Percentiles rank a stretch among this genome's conserved stretches.
These are phyloP conservation scores for Epicauta chinensis DNA, from an alignment of 1,140 invertebrate species.

Conservation along the genomic window DNA sequence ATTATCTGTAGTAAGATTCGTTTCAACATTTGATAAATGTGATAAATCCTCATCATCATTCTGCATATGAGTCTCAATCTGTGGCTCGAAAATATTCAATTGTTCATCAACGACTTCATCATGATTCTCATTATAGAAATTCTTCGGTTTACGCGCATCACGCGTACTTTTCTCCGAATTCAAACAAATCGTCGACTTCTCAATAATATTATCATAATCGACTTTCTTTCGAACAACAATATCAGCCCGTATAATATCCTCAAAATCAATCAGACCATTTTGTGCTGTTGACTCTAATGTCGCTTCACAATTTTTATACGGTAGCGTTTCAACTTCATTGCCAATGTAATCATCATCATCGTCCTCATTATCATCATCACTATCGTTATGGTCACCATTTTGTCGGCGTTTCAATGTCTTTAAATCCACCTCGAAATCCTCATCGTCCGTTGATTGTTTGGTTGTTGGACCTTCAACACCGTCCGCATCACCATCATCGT, in stretches of 20 bases:
- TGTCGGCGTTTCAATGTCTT: not conserved
- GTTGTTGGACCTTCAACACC: not conserved
- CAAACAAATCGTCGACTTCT: slow-evolving; percentile 27
- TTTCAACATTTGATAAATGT: no score
- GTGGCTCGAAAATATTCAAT: not conserved
- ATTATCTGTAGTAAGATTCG: no score
- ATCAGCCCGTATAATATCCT: slow-evolving; percentile 33
- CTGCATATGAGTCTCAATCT: not conserved
- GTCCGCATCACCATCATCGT: slow-evolving; percentile 4
- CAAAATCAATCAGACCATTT: slow-evolving; percentile 29
- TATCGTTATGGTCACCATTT: not conserved
- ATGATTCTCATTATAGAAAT: not conserved
- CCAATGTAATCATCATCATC: slow-evolving; percentile 6
- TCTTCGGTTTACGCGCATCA: slow-evolving; percentile 1
- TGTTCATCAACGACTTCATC: not conserved
- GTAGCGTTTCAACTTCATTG: slow-evolving; percentile 11
- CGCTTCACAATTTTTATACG: not conserved
- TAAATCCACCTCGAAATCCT: slow-evolving; percentile 21
- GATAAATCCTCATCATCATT: not conserved
- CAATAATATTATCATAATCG: slow-evolving; percentile 31
- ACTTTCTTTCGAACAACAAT: slow-evolving; percentile 29
- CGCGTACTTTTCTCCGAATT: slow-evolving; percentile 2
- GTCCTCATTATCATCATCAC: not conserved
- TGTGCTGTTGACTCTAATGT: not conserved
- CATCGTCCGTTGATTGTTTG: slow-evolving; percentile 19